These are phyloP conservation scores for Megalopta genalis DNA, from an alignment of 1,140 invertebrate species.

Conservation along the genomic window DNA sequence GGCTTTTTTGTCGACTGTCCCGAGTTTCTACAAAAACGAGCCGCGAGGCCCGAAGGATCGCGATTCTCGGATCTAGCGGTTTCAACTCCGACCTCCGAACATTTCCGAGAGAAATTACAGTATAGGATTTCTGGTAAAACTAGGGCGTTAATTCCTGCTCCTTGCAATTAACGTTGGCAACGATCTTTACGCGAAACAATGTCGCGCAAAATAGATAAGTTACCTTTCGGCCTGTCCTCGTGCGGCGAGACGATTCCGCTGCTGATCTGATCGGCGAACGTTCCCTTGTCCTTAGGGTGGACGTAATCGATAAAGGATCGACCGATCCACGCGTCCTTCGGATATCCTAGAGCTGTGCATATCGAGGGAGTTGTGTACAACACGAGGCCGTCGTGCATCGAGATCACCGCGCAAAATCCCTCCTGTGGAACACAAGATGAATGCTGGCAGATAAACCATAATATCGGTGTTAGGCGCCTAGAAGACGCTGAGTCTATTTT, in stretches of 20 bases:
- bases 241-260: conserved; percentile 70
- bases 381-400: conserved; percentile 90
- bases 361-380: conserved; percentile 87
- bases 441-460: neutral
- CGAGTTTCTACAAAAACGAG: no score
- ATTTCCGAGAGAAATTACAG: no score
- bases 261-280: conserved; percentile 83
- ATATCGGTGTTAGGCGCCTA: conserved; percentile 12
- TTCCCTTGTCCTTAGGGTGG: conserved; percentile 86
- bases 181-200: no score
- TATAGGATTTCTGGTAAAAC: no score
- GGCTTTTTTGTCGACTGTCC: no score
- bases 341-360: conserved; percentile 87
- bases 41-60: no score
- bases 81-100: no score
- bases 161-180: no score
- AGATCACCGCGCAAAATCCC: conserved; percentile 89
- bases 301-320: conserved; percentile 92
- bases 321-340: conserved; percentile 92
- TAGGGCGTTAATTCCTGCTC: no score
- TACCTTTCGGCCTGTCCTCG: conserved; percentile 69
- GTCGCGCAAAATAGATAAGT: neutral
- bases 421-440: conserved; percentile 77
- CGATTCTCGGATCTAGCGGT: no score
- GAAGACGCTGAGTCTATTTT: conserved; percentile 16